phyloP scores from a whole-genome alignment of 2,113 vertebrate species.

The Dromiciops gliroides region DNA sequence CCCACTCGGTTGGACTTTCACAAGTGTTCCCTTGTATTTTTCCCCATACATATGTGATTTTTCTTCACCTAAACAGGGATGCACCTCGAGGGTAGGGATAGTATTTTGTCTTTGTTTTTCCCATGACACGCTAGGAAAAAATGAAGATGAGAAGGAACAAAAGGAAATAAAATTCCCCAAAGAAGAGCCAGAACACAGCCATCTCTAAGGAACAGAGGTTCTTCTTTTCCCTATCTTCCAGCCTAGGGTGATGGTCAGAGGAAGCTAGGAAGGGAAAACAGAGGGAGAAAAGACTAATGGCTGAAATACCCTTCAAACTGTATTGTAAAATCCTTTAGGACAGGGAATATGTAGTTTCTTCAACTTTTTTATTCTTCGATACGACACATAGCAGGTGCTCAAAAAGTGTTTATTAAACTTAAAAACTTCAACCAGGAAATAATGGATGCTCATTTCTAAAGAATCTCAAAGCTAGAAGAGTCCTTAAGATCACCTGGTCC shows the following conservation, averaged over 20 bases:
- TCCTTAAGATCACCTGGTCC: neutral
- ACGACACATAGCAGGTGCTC: neutral
- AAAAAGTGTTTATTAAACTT: neutral
- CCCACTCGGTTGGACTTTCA: neutral
- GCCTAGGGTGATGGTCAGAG: neutral
- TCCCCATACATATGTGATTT: neutral
- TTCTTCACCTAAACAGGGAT: neutral
- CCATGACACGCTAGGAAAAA: neutral
- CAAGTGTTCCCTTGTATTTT: neutral
- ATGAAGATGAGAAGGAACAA: neutral
- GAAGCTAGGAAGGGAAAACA: neutral
- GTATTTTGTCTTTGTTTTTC: neutral
- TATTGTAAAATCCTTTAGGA: neutral
- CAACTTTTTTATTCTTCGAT: neutral
- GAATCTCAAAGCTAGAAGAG: neutral
- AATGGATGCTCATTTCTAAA: neutral
- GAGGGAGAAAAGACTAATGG: neutral
- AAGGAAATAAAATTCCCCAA: neutral
- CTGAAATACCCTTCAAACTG: neutral
- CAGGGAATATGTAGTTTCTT: neutral
- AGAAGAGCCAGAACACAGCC: neutral
- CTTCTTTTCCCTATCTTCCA: neutral
- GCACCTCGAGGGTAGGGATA: neutral
- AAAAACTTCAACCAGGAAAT: neutral
- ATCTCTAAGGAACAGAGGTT: neutral